phyloP scores from a whole-genome alignment of 2,888 invertebrate species.

The Craniophora ligustri region DNA sequence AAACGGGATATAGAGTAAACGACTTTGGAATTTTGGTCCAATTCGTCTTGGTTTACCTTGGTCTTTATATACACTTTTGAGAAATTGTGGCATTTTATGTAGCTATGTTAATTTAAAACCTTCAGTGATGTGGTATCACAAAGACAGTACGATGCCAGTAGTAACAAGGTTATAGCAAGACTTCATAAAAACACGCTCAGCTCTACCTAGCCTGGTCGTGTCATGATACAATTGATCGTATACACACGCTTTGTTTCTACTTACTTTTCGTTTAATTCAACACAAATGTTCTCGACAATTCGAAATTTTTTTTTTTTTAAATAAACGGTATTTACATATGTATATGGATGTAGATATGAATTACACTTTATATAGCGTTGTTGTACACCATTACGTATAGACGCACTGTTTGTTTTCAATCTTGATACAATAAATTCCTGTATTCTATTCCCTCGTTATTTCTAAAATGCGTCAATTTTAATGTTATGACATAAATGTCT shows the following conservation, averaged over 20 bases:
- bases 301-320: neutral
- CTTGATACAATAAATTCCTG: too few relatives aligned
- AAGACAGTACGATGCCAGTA: neutral
- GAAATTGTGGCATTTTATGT: too few relatives aligned
- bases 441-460: too few relatives aligned
- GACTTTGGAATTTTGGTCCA: too few relatives aligned
- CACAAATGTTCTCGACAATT: neutral
- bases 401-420: neutral
- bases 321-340: neutral
- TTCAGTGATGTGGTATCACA: too few relatives aligned
- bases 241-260: neutral
- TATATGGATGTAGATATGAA: too few relatives aligned
- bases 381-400: neutral
- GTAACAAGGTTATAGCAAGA: neutral
- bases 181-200: constrained; percentile 9
- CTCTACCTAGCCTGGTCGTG: constrained; percentile 11
- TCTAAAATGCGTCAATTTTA: neutral
- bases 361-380: neutral
- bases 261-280: constrained; percentile 24
- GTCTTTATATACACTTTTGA: too few relatives aligned
- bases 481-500: neutral
- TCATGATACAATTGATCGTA: constrained; percentile 26
- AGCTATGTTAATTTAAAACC: too few relatives aligned
- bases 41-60: too few relatives aligned
- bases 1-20: too few relatives aligned